Base-by-base conservation (phyloP, 1,140 invertebrate species). In the Hydropsyche tenuis region DNA sequence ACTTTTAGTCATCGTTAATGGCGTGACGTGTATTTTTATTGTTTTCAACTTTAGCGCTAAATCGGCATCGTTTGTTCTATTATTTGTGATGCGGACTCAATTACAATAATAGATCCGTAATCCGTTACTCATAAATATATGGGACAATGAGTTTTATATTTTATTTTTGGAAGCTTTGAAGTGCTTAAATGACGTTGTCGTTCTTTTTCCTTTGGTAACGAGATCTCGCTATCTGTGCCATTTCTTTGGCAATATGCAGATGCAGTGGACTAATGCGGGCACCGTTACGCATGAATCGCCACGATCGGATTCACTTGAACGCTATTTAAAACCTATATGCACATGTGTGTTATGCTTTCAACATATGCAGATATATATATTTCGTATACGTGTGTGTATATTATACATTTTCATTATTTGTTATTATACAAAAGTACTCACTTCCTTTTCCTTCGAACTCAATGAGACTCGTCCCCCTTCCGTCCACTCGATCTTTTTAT, bases 401-500 rank as follows among this genome's bases (percentile, higher is more conserved):
- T 70, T 70, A 56, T 70, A 56, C 7, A 56, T 56, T 62, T 30
- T 70, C 51, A 42, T 68, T 27, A 27, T 63, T 48, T 62, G 25
- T 70, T 20, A 43, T 68, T 46, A 65, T 65, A 18, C 45, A 68
- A 46, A 72, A 75, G 69, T 65, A 53, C 27, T 66, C 12, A 75
- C 69, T 75, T 75, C 69, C 73, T 75, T 72, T 70, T 65, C 64
- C 48, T 70, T 23, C 46, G n/a, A 16, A 46, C 62, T 70, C 46
- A 75, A 65, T 75, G 62, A 72, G 43, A 42, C 48, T 62, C 73
- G 63, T 48, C 43, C 30, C 68, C 62, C 66, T 65, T 75, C 48
- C 69, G 22, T 48, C 64, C 16, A 43, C 63, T 48, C 69, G 43
- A 60, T 66, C 69, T 72, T 56, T 75, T 72, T 75, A 75, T 75